These are phyloP conservation scores for Plagiodera versicolora DNA, from an alignment of 2,888 invertebrate genomes.

Conservation along the genomic window DNA sequence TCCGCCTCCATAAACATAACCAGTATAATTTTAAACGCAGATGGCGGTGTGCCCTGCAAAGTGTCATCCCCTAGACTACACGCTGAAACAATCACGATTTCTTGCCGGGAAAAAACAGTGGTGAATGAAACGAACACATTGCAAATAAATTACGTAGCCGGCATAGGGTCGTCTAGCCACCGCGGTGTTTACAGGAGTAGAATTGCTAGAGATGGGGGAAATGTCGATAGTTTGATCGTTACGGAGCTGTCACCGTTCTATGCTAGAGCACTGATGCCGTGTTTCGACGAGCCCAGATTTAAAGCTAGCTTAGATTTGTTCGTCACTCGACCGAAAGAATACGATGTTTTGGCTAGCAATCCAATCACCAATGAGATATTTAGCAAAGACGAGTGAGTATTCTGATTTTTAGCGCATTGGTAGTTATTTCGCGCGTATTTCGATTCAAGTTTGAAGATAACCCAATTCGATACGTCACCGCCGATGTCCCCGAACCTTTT, in stretches of 20 bases:
- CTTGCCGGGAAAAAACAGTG: neutral
- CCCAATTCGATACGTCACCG: slow-evolving; percentile 5
- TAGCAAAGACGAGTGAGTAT: neutral
- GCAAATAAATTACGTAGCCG: neutral
- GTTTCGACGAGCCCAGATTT: slow-evolving; percentile 76
- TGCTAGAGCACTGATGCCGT: slow-evolving; percentile 70
- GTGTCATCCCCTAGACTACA: neutral
- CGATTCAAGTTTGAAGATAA: neutral
- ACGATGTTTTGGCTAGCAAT: slow-evolving; percentile 4
- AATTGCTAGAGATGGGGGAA: neutral
- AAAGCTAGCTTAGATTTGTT: slow-evolving; percentile 68
- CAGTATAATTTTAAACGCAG: neutral
- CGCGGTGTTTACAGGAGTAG: slow-evolving; percentile 3
- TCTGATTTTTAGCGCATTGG: no score
- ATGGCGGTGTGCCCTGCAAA: neutral
- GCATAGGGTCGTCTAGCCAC: neutral
- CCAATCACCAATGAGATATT: neutral
- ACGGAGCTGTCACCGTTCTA: slow-evolving; percentile 8
- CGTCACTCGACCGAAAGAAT: neutral
- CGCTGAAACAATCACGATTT: slow-evolving; percentile 5
- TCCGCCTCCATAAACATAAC: slow-evolving; percentile 1
- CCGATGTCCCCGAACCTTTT: slow-evolving; percentile 8
- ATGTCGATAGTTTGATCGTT: neutral
- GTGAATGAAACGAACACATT: neutral
- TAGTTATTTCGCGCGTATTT: no score